Percentiles rank a stretch among this genome's conserved stretches.
These are phyloP conservation scores for Drosophila formosana DNA, from an alignment of 2,888 invertebrate species.

Conservation along the genomic window DNA sequence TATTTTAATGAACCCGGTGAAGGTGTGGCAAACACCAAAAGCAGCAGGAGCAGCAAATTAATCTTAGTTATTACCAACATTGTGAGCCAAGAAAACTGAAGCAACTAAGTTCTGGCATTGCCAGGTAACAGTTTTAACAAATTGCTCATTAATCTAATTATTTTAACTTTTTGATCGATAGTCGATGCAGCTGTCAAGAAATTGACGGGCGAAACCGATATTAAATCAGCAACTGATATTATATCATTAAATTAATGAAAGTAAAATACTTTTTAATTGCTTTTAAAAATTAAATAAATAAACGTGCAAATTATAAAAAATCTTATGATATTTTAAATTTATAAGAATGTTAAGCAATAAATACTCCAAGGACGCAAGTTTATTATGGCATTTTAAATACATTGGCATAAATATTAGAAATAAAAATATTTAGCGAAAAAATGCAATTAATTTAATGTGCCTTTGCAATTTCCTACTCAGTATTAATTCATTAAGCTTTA, in stretches of 20 bases:
- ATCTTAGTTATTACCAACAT: slow-evolving; percentile 11
- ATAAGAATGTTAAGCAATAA: too few relatives aligned
- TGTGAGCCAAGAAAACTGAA: background rate
- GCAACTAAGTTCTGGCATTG: slow-evolving; percentile 2
- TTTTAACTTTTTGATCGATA: background rate
- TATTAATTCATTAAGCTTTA: background rate
- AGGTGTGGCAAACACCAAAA: background rate
- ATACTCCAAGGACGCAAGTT: too few relatives aligned
- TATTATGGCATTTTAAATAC: too few relatives aligned
- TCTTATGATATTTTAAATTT: too few relatives aligned
- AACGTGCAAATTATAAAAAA: too few relatives aligned
- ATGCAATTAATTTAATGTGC: background rate
- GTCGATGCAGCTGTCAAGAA: background rate
- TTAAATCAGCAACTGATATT: background rate
- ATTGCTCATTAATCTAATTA: background rate
- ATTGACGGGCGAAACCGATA: background rate
- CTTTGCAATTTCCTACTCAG: background rate
- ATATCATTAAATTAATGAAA: background rate
- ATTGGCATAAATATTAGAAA: background rate
- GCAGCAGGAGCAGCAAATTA: background rate
- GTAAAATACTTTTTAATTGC: background rate
- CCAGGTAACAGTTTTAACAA: background rate
- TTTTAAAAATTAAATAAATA: too few relatives aligned
- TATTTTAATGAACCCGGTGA: background rate
- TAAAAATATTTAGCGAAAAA: background rate